phyloP scores from a whole-genome alignment of 2,113 vertebrate genomes.

The Neolamprologus hecqui region DNA sequence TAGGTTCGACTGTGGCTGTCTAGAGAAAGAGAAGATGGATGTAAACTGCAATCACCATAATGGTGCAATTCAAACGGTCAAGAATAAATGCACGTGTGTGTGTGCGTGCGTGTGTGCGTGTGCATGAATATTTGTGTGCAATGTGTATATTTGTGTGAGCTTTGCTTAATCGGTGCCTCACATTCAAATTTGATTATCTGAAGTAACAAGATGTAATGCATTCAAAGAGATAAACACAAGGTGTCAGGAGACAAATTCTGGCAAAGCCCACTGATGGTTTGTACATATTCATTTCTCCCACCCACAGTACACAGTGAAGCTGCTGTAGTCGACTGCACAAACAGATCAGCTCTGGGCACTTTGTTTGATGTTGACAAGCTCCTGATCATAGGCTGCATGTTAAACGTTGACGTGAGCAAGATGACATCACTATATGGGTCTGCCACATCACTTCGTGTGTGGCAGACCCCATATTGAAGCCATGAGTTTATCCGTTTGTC shows the following conservation, averaged over 20 bases:
- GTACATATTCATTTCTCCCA: not conserved
- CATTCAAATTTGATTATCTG: slow-evolving; percentile 15
- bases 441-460: not conserved
- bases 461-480: not conserved
- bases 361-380: not conserved
- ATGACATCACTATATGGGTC: too few species aligned
- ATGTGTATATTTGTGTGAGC: not conserved
- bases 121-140: not conserved
- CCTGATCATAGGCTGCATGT: not conserved
- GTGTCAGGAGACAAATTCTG: slow-evolving; percentile 1
- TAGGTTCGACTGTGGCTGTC: slow-evolving; percentile 40
- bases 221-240: not conserved
- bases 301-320: not conserved
- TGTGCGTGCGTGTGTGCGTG: not conserved
- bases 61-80: not conserved
- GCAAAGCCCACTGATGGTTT: not conserved
- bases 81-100: not conserved
- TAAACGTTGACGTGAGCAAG: not conserved
- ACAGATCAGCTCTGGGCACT: not conserved
- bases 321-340: not conserved
- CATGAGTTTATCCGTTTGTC: not conserved
- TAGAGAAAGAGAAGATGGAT: slow-evolving; percentile 20
- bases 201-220: slow-evolving; percentile 9
- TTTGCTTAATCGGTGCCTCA: not conserved
- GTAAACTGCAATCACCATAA: not conserved